Evolutionary conservation across 1,140 invertebrate species (phyloP), one percentile per base, ranked within the genome.

Genomic region (Thaumetopoea pityocampa): DNA sequence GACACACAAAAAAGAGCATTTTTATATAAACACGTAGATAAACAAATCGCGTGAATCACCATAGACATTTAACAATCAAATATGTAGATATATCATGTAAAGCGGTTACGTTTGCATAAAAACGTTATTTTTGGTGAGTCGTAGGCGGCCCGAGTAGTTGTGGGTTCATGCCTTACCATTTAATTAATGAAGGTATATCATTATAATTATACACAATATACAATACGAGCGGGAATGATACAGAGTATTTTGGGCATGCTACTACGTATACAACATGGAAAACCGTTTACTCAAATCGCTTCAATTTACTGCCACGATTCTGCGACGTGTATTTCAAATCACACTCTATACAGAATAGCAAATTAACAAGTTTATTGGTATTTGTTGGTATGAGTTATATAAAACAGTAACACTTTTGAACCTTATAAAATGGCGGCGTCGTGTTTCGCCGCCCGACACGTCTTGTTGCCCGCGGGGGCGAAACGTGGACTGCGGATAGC

Each of bases 161-260:
- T 43, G 40, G 29, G 15, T 34, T 20, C 10, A 35, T 32, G 34
- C 53, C 54, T 58, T 58, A 60, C 37, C 44, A 40, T 55, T 62
- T 51, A 36, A 37, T 49, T 26, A 38, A 49, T 48, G 60, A 57
- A 51, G 60, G 63, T 69, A n/a, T n/a, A 64, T 64, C 53, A 67
- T 67, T 64, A 67, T 64, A 67, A 59, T 63, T 58, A 63, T 53
- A 57, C 44, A 63, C 29, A 59, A 40, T 62, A 53, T 59, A 56
- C 47, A 54, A 44, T 49, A 55, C 51, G 58, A 73, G 69, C 67
- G 69, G 66, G 67, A 73, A 67, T 73, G 64, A 73, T 70, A 62
- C 44, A 67, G 51, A 64, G 34, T 59, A 50, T 57, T 54, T 44
- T 40, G 48, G 55, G 63, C 63, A 61, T 51, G 55, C 34, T 53